A percentile compares a stretch with the other conserved stretches of the same genome.
These are phyloP conservation scores for Liasis olivaceus DNA, from an alignment of 2,797 vertebrate species.

Conservation along the genomic window DNA sequence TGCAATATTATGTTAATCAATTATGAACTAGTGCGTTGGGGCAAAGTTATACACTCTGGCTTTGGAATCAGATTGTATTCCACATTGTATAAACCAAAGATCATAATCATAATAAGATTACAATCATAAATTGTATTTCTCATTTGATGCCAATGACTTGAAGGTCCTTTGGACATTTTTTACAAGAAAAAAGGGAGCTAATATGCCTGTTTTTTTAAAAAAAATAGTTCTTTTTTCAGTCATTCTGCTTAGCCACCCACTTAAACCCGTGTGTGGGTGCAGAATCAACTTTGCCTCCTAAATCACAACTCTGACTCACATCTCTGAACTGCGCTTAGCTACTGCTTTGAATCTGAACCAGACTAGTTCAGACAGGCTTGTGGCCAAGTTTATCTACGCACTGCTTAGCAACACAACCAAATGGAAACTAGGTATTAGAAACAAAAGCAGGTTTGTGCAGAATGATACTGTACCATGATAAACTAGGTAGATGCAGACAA, in stretches of 20 bases:
- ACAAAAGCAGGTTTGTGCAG: not conserved
- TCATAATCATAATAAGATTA: too few relatives aligned
- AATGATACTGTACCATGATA: not conserved
- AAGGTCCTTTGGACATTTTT: not conserved
- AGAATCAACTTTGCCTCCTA: not conserved
- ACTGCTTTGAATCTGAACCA: not conserved
- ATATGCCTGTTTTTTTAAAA: not conserved
- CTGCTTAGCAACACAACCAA: fast-evolving
- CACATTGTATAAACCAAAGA: not conserved
- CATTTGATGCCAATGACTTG: not conserved
- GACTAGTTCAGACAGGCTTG: not conserved
- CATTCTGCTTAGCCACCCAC: not conserved
- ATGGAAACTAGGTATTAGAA: not conserved
- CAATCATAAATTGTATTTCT: not conserved
- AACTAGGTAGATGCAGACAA: fast-evolving
- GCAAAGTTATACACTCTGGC: not conserved
- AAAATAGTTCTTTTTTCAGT: not conserved
- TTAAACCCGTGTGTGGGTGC: not conserved
- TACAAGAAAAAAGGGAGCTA: not conserved
- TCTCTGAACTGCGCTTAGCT: not conserved
- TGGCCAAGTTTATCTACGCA: not conserved
- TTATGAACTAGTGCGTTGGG: slow-evolving; percentile 33
- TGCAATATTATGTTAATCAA: slow-evolving; percentile 28
- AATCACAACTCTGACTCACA: not conserved
- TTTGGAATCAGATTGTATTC: slow-evolving; percentile 6